These are phyloP conservation scores for Cancer borealis DNA, from an alignment of 2,888 invertebrate genomes.

Conservation along the genomic window DNA sequence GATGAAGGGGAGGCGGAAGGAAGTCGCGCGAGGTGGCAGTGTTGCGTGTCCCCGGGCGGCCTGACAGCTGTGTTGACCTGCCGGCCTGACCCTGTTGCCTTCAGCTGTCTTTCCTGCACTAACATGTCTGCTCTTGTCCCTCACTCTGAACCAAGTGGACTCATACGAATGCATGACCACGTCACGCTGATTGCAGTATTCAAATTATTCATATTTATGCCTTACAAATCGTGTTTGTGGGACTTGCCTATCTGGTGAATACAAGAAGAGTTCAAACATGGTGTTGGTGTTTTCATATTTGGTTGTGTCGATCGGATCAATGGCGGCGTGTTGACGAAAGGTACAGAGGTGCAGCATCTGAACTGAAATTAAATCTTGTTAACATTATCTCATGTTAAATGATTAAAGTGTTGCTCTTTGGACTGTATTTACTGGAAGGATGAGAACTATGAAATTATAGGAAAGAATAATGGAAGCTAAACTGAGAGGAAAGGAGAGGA, in stretches of 20 bases:
- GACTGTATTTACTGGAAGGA: not conserved
- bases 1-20: conserved; percentile 29
- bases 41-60: conserved; percentile 40
- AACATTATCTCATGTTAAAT: not conserved
- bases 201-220: conserved; percentile 20
- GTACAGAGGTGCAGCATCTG: not conserved
- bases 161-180: not conserved
- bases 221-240: not conserved
- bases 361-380: not conserved
- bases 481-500: too few species aligned
- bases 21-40: conserved; percentile 29
- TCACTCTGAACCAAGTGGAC: not conserved
- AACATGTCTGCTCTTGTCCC: not conserved
- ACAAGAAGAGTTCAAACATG: conserved; percentile 7
- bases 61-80: conserved; percentile 24
- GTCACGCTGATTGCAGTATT: not conserved
- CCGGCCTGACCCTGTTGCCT: not conserved
- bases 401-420: not conserved
- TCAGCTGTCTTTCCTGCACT: conserved; percentile 14
- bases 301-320: not conserved
- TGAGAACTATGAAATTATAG: too few species aligned
- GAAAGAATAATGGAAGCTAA: too few species aligned
- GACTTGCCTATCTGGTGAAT: not conserved
- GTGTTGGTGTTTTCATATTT: conserved; percentile 13
- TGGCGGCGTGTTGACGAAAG: not conserved